A percentile compares a stretch with the other conserved stretches of the same genome.
These are phyloP conservation scores for Chymomyza costata DNA, from an alignment of 1,140 invertebrate genomes.

Conservation along the genomic window DNA sequence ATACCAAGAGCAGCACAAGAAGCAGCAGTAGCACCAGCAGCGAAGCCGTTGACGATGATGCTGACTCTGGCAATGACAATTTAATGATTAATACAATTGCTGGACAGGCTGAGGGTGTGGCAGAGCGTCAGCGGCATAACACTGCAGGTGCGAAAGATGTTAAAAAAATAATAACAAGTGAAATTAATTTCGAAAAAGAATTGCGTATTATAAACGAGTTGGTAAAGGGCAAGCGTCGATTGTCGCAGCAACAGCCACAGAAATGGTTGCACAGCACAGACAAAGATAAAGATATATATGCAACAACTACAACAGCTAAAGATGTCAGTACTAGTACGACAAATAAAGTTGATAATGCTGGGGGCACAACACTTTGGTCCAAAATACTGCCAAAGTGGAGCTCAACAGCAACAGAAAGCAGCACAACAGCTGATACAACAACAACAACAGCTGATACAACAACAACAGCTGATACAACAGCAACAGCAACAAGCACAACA, in stretches of 20 bases:
- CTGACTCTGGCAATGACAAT: conserved; percentile 45
- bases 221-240: conserved; percentile 51
- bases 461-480: conserved; percentile 24
- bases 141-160: not conserved
- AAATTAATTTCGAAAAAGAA: conserved; percentile 60
- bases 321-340: not conserved
- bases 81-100: conserved; percentile 60
- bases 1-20: conserved; percentile 15
- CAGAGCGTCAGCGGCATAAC: not conserved
- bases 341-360: not conserved
- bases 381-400: conserved; percentile 10
- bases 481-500: conserved; percentile 17
- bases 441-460: conserved; percentile 11
- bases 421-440: conserved; percentile 10
- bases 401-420: conserved; percentile 11
- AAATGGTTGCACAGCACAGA: no score
- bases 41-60: conserved; percentile 6
- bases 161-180: conserved; percentile 35
- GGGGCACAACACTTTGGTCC: conserved; percentile 18
- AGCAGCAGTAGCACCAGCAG: conserved; percentile 9
- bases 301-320: no score
- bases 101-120: conserved; percentile 18
- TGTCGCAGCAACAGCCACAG: conserved; percentile 20
- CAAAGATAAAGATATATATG: no score
- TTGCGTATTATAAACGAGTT: conserved; percentile 67